Conservation (phyloP, 1,140 invertebrate genomes). For the Trachymyrmex cornetzi region DNA sequence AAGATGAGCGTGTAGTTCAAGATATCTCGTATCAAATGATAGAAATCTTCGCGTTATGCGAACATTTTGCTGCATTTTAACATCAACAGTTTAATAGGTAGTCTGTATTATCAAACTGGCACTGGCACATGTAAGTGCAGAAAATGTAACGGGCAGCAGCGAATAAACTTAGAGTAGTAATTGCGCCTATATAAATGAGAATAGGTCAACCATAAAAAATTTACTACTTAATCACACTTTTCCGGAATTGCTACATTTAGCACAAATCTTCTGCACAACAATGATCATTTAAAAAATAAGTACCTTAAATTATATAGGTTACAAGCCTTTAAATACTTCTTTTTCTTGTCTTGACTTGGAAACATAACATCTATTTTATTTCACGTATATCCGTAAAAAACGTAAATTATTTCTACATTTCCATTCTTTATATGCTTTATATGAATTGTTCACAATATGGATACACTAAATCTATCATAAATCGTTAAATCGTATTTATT, state of each 20-base stretch:
- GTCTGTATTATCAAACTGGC: constrained; percentile 67
- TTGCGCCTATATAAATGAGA: constrained; percentile 41
- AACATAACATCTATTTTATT: neutral
- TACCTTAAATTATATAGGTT: constrained; percentile 22
- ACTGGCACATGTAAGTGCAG: constrained; percentile 31
- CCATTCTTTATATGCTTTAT: no score
- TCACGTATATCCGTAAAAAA: neutral
- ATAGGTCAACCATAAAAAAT: constrained; percentile 24
- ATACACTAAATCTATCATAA: neutral
- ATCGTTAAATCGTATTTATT: neutral
- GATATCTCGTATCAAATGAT: constrained; percentile 37
- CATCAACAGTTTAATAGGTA: constrained; percentile 72
- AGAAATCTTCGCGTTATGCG: constrained; percentile 29
- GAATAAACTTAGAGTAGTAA: constrained; percentile 56
- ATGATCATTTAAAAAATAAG: constrained; percentile 14
- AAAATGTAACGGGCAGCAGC: constrained; percentile 38
- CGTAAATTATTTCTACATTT: neutral
- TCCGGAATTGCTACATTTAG: constrained; percentile 27
- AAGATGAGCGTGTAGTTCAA: constrained; percentile 48
- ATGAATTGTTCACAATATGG: neutral
- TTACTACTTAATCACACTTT: constrained; percentile 44
- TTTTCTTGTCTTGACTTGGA: neutral
- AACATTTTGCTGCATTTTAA: constrained; percentile 67
- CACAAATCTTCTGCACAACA: constrained; percentile 3
- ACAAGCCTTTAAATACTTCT: constrained; percentile 18